phyloP scores from a whole-genome alignment of 2,888 invertebrate genomes.

The Cistogaster globosa region DNA sequence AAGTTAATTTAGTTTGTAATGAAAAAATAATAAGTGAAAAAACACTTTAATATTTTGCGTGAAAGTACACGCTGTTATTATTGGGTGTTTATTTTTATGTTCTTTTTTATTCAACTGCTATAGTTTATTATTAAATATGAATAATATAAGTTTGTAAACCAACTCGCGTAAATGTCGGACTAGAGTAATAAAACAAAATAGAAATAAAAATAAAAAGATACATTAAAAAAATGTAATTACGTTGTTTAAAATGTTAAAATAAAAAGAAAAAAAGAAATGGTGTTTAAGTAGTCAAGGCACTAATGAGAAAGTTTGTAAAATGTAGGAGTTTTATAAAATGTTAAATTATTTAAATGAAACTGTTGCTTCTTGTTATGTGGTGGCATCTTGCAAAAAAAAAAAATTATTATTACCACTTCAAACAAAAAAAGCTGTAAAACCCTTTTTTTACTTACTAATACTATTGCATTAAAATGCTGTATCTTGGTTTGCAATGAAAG shows the following conservation, averaged over 20 bases:
- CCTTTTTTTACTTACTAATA: slow-evolving; percentile 34
- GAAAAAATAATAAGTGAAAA: too few relatives aligned
- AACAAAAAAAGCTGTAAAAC: slow-evolving; percentile 12
- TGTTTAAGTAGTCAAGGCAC: background rate
- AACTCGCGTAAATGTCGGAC: slow-evolving; percentile 30
- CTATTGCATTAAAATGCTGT: slow-evolving; percentile 39
- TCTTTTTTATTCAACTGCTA: slow-evolving; percentile 16
- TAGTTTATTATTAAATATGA: slow-evolving; percentile 57
- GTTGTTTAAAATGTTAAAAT: slow-evolving; percentile 26
- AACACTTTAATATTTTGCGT: slow-evolving; percentile 6
- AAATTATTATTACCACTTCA: slow-evolving; percentile 42
- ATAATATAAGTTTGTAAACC: slow-evolving; percentile 51
- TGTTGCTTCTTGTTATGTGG: slow-evolving; percentile 41
- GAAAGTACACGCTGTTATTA: slow-evolving; percentile 23
- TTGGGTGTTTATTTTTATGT: slow-evolving; percentile 34
- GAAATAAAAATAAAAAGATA: slow-evolving; percentile 11
- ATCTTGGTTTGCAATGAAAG: slow-evolving; percentile 25
- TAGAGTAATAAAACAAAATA: slow-evolving; percentile 51
- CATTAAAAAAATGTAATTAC: slow-evolving; percentile 51
- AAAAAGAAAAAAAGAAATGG: background rate
- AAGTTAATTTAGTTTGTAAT: slow-evolving; percentile 19
- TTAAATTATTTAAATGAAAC: slow-evolving; percentile 25
- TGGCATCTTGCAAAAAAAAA: slow-evolving; percentile 29
- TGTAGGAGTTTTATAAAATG: slow-evolving; percentile 2
- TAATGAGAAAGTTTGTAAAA: slow-evolving; percentile 15